Evolutionary conservation across 2,113 vertebrate species (phyloP).

Genomic region (Paramormyrops kingsleyae): DNA sequence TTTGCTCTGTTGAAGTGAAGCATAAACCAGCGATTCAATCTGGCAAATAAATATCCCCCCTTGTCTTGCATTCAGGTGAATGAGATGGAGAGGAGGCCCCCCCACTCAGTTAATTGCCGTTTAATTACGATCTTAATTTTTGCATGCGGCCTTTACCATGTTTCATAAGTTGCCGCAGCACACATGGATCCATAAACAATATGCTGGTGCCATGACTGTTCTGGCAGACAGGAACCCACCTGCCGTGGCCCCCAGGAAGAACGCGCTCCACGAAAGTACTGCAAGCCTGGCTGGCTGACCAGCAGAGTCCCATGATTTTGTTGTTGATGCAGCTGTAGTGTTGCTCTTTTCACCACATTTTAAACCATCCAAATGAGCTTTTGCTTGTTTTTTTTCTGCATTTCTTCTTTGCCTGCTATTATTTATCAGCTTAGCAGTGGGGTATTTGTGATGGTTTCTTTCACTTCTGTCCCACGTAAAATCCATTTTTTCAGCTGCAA

Average conservation of each 20-base stretch:
- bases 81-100: not conserved
- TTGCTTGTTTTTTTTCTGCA: not conserved
- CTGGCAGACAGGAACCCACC: not conserved
- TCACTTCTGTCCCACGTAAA: not conserved
- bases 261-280: not conserved
- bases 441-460: not conserved
- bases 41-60: not conserved
- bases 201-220: not conserved
- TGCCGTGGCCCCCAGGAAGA: not conserved
- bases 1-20: not conserved
- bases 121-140: not conserved
- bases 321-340: not conserved
- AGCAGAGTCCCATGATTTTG: not conserved
- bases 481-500: not conserved
- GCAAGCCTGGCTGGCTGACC: not conserved
- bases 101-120: not conserved
- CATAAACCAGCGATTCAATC: not conserved
- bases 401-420: not conserved
- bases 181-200: not conserved
- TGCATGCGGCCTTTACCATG: not conserved
- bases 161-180: not conserved
- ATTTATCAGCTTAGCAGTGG: not conserved
- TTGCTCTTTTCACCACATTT: not conserved
- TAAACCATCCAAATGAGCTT: not conserved
- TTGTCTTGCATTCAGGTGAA: not conserved